Conservation (phyloP, 2,113 vertebrate species). For the Cryptotis parvus region DNA sequence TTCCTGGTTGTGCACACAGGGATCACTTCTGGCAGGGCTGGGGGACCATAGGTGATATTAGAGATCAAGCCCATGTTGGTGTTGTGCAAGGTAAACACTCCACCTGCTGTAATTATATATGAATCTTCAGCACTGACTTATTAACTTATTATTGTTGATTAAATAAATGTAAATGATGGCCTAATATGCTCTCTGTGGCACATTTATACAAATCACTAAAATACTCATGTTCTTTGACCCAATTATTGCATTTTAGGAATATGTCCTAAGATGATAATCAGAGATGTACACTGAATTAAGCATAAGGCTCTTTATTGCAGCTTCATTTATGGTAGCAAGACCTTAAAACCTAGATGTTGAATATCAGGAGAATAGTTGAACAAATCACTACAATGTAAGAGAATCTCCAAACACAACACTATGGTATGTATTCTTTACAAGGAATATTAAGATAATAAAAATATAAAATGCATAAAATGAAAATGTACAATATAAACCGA, state of each 20-base stretch:
- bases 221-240: conserved; percentile 9
- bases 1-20: no score
- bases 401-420: neutral
- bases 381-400: neutral
- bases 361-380: neutral
- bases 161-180: conserved; percentile 54
- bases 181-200: conserved; percentile 13
- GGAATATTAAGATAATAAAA: neutral
- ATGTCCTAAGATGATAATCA: conserved; percentile 47
- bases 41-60: no score
- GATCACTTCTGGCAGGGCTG: no score
- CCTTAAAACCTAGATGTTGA: neutral
- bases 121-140: no score
- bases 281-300: conserved; percentile 46
- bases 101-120: no score
- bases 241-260: conserved; percentile 53
- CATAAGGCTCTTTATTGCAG: neutral
- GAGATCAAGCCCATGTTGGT: no score
- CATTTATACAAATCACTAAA: conserved; percentile 63
- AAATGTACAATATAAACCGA: neutral
- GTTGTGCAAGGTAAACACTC: no score
- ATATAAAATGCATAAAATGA: neutral
- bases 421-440: neutral
- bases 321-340: conserved; percentile 38
- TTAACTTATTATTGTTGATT: no score